Base-by-base conservation (phyloP, 1,140 invertebrate species). In the Drosophila lini region DNA sequence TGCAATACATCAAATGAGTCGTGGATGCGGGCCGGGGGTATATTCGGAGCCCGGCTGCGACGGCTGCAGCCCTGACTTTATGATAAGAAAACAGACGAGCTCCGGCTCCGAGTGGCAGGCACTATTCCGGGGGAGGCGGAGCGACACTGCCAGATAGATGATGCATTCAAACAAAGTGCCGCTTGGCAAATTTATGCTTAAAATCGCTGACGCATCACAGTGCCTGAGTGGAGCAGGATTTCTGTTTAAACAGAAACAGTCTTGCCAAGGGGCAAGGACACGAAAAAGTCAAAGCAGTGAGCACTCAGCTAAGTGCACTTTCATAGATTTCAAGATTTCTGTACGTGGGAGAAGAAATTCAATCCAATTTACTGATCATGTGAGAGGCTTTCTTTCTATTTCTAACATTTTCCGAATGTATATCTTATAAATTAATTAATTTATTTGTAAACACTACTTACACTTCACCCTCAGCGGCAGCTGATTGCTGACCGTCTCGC, bases 391-490 rank as follows among this genome's bases (percentile, higher is more conserved):
- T 28, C 5, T 28, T 28, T 28, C 1, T 28, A 28, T 28, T 5
- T 28, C 5, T 28, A 6, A 28, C 25, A 28, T 28, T 28, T 28
- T 28, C 25, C 5, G 5, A 28, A 5, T 28, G 25, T 28, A 5
- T 28, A 28, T 28, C 25, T 28, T 28, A 28, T 5, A n/a, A 9
- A 22, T 36, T n/a, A 53, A 22, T 53, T 9, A 6, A 53, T 13
- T 36, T 0, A 8, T 19, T 32, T 3, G 3, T 8, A 32, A 16
- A 28, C 19, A 36, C 5, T 85, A 96, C 96, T 97, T 93, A 97
- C 96, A 97, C 94, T 97, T 97, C 16, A 98, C 96, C 69, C 96
- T 94, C 69, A 98, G 94, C 28, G 94, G 94, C 34, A 97, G 94
- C 59, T 96, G 94, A 85, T 96, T 95, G 92, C 96, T 97, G 79